phyloP scores from a whole-genome alignment of 2,113 vertebrate genomes.

The Scomber japonicus region DNA sequence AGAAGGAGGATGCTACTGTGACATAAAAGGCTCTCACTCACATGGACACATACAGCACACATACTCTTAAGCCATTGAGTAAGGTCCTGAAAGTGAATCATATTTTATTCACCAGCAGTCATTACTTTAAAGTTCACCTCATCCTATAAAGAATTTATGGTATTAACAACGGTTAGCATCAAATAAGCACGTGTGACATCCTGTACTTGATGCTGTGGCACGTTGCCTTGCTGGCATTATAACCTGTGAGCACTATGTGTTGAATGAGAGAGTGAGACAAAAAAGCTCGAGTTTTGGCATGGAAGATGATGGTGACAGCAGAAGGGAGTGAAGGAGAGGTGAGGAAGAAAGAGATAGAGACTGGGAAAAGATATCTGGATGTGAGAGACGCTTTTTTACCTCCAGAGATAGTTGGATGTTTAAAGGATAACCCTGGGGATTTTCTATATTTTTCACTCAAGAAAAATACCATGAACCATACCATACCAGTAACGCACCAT shows the following conservation, averaged over 20 bases:
- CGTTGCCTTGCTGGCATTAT: constrained; percentile 1
- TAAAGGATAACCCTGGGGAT: constrained; percentile 11
- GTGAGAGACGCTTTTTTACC: background rate
- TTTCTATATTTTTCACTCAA: background rate
- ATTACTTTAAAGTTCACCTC: constrained; percentile 39
- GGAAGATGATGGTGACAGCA: constrained; percentile 44
- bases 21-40: constrained; percentile 7
- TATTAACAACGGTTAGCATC: constrained; percentile 32
- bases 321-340: constrained; percentile 32
- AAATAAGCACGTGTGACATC: constrained; percentile 44
- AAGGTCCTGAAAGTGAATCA: constrained; percentile 41
- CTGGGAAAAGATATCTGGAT: background rate
- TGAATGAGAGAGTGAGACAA: constrained; percentile 23
- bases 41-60: constrained; percentile 3
- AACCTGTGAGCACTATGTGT: constrained; percentile 14
- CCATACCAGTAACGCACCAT: background rate
- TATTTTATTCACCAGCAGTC: constrained; percentile 49
- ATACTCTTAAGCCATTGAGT: background rate
- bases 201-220: constrained; percentile 8
- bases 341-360: constrained; percentile 4
- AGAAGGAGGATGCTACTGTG: constrained; percentile 20
- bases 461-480: background rate
- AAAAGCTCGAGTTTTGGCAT: constrained; percentile 8
- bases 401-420: background rate
- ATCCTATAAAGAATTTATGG: constrained; percentile 57